Percentiles rank a stretch among this genome's conserved stretches.
Conservation (phyloP, 2,113 vertebrate species). For the Edolisoma coerulescens region DNA sequence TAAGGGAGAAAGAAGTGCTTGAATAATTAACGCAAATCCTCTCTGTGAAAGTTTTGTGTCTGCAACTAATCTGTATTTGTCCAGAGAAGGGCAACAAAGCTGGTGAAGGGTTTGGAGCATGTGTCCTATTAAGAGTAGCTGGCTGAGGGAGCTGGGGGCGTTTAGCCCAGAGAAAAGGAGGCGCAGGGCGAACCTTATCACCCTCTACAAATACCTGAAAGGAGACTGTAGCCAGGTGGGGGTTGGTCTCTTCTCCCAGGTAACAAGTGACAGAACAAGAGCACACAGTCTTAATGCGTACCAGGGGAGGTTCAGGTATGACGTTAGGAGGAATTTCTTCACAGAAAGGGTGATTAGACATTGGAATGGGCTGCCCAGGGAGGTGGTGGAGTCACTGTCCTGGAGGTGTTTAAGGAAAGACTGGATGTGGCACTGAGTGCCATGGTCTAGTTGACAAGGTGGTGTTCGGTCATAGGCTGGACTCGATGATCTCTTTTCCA, state of each 20-base stretch:
- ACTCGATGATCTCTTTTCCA: neutral
- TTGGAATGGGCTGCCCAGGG: neutral
- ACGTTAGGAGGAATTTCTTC: neutral
- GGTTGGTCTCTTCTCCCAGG: neutral
- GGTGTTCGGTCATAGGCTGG: rapidly evolving
- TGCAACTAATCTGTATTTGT: neutral
- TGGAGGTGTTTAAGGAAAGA: neutral
- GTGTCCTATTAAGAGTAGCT: neutral
- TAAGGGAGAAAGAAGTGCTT: neutral
- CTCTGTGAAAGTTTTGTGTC: neutral
- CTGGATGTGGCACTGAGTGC: neutral
- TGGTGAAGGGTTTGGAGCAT: neutral
- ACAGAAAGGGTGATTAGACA: neutral
- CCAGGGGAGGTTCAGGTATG: neutral
- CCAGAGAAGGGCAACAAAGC: neutral
- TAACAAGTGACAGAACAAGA: neutral
- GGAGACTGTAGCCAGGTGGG: neutral
- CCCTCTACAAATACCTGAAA: neutral
- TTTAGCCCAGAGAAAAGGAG: neutral
- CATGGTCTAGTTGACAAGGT: no score
- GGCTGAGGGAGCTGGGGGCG: neutral
- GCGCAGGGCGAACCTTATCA: neutral
- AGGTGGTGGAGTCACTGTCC: neutral
- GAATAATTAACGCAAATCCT: neutral
- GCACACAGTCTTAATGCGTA: neutral